Evolutionary conservation across 2,113 vertebrate species (phyloP).

Genomic region (Pseudolaguvia tuberculata): DNA sequence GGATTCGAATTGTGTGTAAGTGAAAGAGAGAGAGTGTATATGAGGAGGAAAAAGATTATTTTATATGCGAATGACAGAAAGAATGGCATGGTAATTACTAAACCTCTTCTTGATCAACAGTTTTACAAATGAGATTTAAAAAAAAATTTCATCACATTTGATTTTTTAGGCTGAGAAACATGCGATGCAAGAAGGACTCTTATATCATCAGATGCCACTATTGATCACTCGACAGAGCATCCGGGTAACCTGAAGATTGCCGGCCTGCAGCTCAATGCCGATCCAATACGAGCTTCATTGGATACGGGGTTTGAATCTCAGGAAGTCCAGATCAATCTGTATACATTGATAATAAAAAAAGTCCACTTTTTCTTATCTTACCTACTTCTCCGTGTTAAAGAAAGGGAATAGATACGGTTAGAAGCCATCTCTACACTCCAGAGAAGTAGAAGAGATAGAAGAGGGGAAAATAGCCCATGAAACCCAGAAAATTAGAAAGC

Average conservation of each 20-base stretch:
- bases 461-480: not conserved
- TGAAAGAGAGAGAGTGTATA: conserved; percentile 1
- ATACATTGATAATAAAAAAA: conserved; percentile 62
- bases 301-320: conserved; percentile 68
- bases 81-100: not conserved
- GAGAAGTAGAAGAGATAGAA: not conserved
- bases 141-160: conserved; percentile 52
- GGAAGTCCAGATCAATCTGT: conserved; percentile 70
- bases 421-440: conserved; percentile 11
- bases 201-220: conserved; percentile 65
- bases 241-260: conserved; percentile 63
- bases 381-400: conserved; percentile 42
- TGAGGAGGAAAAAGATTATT: not conserved
- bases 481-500: not conserved
- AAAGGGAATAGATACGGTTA: conserved; percentile 20
- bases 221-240: conserved; percentile 65
- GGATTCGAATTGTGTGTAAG: not conserved
- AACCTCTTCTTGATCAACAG: conserved; percentile 1
- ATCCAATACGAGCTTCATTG: conserved; percentile 62
- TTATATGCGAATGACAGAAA: conserved; percentile 4
- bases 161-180: conserved; percentile 57
- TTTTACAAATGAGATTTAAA: conserved; percentile 35
- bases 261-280: conserved; percentile 61
- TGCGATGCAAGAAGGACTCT: conserved; percentile 56
- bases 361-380: conserved; percentile 61